Base-by-base conservation (phyloP, 2,888 invertebrate genomes). In the Limnephilus rhombicus region DNA sequence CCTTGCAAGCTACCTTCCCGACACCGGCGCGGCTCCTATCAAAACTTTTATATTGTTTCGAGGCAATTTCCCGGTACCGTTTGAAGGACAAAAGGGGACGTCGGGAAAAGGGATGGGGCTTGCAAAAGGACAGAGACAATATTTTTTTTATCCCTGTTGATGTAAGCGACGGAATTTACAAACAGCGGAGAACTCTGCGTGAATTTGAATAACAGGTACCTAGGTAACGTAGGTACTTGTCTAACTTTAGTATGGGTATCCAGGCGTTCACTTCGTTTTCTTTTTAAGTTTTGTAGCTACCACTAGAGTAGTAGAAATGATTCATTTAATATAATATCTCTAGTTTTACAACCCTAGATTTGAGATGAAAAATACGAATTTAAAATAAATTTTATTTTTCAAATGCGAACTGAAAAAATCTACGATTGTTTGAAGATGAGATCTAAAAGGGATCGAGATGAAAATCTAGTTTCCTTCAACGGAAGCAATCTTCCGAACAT, bases 21-120 rank as follows among this genome's bases (percentile, higher is more conserved):
- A 83, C 85, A 85, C 31, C 80, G 80, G 81, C 85, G 91, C 45
- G 89, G 88, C 91, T 91, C 80, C 92, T 91, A 92, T 92, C 92
- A 91, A 92, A 92, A 92, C 92, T 92, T 92, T 91, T 91, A 92
- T 92, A 92, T 92, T 92, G 89, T 92, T 92, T 92, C 85, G 86
- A 91, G 91, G 89, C 92, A 91, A 92, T 89, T 89, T 92, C 89
- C 49, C 88, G 41, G 68, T 68, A n/a, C n/a, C 41, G 80, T 34
- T 88, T 83, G 90, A 86, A 88, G 88, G 92, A 92, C 87, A 92
- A 80, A 92, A 34, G 37, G 41, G 68, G 85, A 80, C 53, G 80
- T 53, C 49, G 90, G 85, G 82, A 45, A 34, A 31, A 3, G 31
- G 31, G 7, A n/a, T n/a, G 68, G 68, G 68, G 11, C 41, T 41